Conservation (phyloP, 2,113 vertebrate genomes). For the Grantiella picta region DNA sequence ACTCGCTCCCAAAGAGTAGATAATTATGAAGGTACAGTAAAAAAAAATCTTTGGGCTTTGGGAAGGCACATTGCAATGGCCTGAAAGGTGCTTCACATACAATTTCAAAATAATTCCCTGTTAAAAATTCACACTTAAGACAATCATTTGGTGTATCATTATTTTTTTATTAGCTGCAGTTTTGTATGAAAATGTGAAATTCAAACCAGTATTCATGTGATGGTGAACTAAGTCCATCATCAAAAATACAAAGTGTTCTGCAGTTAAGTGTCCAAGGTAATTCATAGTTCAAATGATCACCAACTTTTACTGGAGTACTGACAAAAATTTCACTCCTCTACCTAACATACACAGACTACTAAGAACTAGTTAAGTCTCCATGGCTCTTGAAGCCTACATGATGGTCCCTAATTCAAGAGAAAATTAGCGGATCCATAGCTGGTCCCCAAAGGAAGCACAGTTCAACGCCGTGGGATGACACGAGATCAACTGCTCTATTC, state of each 20-base stretch:
- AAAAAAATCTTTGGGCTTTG: not conserved
- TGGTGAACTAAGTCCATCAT: not conserved
- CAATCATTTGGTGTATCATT: not conserved
- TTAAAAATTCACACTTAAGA: not conserved
- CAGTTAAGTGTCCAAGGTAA: not conserved
- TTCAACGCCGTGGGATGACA: not conserved
- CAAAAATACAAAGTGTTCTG: not conserved
- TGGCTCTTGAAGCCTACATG: not conserved
- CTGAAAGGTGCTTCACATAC: fast-evolving
- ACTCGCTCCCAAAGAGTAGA: fast-evolving
- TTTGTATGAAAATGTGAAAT: not conserved
- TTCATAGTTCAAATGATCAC: not conserved
- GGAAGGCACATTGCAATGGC: fast-evolving
- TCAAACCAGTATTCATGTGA: not conserved
- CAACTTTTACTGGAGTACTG: not conserved
- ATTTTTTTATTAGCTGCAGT: not conserved
- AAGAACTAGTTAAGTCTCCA: not conserved
- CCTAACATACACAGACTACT: not conserved
- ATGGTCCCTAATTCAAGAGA: not conserved
- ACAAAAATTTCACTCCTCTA: not conserved
- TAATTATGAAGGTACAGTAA: not conserved
- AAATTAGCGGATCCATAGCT: not conserved
- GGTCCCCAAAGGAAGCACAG: not conserved
- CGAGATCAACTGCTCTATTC: fast-evolving
- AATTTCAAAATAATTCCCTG: not conserved